Conservation (phyloP, 2,797 vertebrate genomes). For the Podarcis lilfordi region DNA sequence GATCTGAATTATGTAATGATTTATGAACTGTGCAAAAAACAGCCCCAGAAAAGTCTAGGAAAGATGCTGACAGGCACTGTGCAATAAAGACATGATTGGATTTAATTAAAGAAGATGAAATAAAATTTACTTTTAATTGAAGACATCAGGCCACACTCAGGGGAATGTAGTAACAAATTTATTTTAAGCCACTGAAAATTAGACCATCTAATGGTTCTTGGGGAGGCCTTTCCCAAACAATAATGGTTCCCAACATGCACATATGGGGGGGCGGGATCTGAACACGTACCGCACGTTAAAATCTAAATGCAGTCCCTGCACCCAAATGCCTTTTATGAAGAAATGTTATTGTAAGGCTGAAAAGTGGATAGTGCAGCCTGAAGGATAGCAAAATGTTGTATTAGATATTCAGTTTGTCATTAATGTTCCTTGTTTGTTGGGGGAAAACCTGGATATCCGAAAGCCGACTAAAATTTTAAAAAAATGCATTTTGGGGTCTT, state of each 20-base stretch:
- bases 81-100: background rate
- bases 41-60: slow-evolving; percentile 18
- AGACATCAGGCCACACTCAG: background rate
- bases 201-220: background rate
- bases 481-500: too few species aligned
- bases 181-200: background rate
- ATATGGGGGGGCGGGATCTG: background rate
- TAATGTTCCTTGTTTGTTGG: background rate
- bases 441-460: too few species aligned
- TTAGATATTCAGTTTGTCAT: background rate
- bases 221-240: background rate
- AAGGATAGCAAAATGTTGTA: background rate
- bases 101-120: background rate
- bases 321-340: background rate
- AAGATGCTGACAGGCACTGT: background rate
- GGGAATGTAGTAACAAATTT: background rate
- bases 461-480: too few species aligned
- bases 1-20: background rate
- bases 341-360: background rate
- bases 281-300: background rate
- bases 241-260: background rate
- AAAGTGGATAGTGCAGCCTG: background rate
- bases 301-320: background rate
- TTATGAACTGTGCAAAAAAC: slow-evolving; percentile 13
- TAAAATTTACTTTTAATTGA: background rate